Evolutionary conservation across 1,140 invertebrate species (phyloP), one percentile per base, ranked within the genome.

Genomic region (Drosophila busckii): DNA sequence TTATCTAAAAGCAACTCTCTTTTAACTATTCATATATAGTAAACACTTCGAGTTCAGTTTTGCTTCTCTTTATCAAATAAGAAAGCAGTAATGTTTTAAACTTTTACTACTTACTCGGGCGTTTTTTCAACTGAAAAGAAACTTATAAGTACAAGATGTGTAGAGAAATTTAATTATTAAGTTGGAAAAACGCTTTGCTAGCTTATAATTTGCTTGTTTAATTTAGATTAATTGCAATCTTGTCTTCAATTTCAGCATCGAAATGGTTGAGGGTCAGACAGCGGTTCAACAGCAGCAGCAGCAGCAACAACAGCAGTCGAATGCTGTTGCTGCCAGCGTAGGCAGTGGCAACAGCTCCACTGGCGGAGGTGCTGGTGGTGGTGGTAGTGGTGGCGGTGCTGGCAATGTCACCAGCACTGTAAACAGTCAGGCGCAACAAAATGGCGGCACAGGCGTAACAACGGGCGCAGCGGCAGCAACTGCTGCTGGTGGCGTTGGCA

Each of bases 261-360:
- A 10, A 3, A 85, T 85, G 84, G 84, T 85, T 48, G 84, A 85
- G 50, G 73, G 73, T 53, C 73, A 80, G 26, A 54, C 63, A 60
- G 59, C 64, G 44, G 68, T 71, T 22, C 73, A 82, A 37, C 68
- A 66, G 40, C 70, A 69, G 45, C 70, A 69, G 20, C 67, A 70
- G 38, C 60, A 42, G 19, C 54, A 46, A 15, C 25, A 53, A 31
- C 38, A 64, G 52, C 29, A 40, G 12, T 25, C 41, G 37, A 44
- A 26, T 20, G 37, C 12, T 23, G 53, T 20, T 26, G 31, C 17
- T 12, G 23, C 45, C 25, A 49, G 52, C 13, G 45, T 46, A 9
- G 35, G 42, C 7, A 23, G 20, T 12, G 23, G 52, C 28, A 50
- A 53, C 12, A 48, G 31, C 8, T 46, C 5, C 5, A 4, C n/a